phyloP scores from a whole-genome alignment of 2,888 invertebrate species.

The Acrocyrtus sp. region DNA sequence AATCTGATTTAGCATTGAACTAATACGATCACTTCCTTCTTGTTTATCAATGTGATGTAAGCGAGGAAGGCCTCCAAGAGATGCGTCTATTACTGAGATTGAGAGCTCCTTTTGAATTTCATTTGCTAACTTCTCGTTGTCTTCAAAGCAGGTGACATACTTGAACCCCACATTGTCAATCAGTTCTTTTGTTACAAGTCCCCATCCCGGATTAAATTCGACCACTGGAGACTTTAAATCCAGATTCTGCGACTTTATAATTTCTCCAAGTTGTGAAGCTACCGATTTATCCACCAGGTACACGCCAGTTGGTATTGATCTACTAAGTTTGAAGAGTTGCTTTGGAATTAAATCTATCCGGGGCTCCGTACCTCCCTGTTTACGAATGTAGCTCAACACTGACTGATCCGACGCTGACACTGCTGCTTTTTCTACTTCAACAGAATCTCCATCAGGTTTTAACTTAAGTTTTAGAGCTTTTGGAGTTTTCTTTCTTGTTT shows the following conservation, averaged over 20 bases:
- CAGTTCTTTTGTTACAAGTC: conserved; percentile 73
- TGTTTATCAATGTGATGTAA: conserved; percentile 50
- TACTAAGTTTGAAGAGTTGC: neutral
- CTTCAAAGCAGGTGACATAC: conserved; percentile 73
- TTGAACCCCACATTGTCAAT: conserved; percentile 68
- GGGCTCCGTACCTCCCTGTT: too few species aligned
- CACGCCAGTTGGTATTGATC: neutral
- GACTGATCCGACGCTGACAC: too few species aligned
- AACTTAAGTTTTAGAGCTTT: too few species aligned
- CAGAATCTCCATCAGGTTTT: too few species aligned
- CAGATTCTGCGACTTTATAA: conserved; percentile 21
- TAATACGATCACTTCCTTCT: conserved; percentile 39
- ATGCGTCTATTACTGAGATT: conserved; percentile 24
- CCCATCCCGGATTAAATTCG: conserved; percentile 79
- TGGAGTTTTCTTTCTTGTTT: too few species aligned
- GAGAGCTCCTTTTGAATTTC: neutral
- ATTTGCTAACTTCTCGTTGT: conserved; percentile 67
- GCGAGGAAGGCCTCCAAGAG: conserved; percentile 29
- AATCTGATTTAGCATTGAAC: conserved; percentile 17
- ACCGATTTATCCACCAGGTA: conserved; percentile 33
- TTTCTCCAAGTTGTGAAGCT: conserved; percentile 20
- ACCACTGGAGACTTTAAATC: conserved; percentile 66
- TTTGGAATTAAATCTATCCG: neutral
- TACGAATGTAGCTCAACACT: too few species aligned
- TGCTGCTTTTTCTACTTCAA: too few species aligned